Conservation (phyloP, 2,888 invertebrate species). For the Vanessa cardui region DNA sequence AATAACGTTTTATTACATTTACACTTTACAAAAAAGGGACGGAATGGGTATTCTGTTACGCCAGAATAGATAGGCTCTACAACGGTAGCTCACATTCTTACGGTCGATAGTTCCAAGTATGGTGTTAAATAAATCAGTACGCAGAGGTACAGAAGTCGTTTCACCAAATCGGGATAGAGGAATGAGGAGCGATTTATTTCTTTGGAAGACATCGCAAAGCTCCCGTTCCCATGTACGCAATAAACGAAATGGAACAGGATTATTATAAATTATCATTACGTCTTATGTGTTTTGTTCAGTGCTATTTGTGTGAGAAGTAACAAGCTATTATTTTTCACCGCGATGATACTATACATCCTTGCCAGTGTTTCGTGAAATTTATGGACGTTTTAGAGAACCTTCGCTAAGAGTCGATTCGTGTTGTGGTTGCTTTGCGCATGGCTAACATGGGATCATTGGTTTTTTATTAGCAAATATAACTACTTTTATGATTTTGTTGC, state of each 20-base stretch:
- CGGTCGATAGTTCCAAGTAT: constrained; percentile 56
- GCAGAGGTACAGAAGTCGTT: constrained; percentile 63
- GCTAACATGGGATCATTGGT: neutral
- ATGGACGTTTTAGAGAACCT: constrained; percentile 5
- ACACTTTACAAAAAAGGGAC: constrained; percentile 13
- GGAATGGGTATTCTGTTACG: constrained; percentile 17
- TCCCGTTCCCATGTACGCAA: constrained; percentile 49
- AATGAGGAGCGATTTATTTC: constrained; percentile 63
- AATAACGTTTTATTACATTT: constrained; percentile 3
- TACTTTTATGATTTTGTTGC: neutral
- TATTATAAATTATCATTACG: constrained; percentile 37
- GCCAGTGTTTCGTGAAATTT: constrained; percentile 35
- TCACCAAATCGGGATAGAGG: constrained; percentile 63
- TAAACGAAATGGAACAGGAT: constrained; percentile 46
- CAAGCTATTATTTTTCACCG: constrained; percentile 21
- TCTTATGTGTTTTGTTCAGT: constrained; percentile 21
- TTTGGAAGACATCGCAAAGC: constrained; percentile 48
- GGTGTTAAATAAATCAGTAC: constrained; percentile 69
- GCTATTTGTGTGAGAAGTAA: constrained; percentile 30
- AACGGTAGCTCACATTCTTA: constrained; percentile 61
- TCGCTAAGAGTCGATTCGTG: constrained; percentile 6
- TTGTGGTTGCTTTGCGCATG: neutral
- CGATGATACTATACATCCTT: constrained; percentile 6
- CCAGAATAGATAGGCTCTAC: constrained; percentile 41
- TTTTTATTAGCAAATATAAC: neutral